Conservation (phyloP, 2,888 invertebrate species). For the Dione vanillae region DNA sequence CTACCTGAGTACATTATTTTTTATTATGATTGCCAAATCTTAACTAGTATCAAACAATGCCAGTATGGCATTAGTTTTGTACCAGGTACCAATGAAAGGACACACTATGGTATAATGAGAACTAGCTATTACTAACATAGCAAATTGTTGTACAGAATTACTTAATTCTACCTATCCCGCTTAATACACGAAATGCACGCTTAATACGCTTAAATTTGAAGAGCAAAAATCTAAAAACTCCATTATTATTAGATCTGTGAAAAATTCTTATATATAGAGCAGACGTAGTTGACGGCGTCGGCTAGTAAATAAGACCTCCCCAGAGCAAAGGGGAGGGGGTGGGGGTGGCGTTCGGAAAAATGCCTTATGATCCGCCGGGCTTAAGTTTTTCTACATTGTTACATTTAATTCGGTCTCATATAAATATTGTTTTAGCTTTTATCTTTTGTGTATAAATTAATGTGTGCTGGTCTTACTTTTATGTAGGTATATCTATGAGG, state of each 20-base stretch:
- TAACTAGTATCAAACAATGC: too few species aligned
- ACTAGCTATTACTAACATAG: too few species aligned
- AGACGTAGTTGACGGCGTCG: slow-evolving; percentile 24
- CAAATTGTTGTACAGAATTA: too few species aligned
- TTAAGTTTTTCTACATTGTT: slow-evolving; percentile 59
- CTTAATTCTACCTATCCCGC: too few species aligned
- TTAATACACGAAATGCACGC: too few species aligned
- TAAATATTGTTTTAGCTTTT: slow-evolving; percentile 39
- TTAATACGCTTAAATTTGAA: too few species aligned
- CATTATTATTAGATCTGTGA: neutral
- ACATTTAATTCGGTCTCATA: slow-evolving; percentile 42
- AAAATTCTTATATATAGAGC: slow-evolving; percentile 27
- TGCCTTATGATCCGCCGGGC: slow-evolving; percentile 77
- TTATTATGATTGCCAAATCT: too few species aligned
- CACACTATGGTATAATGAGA: too few species aligned
- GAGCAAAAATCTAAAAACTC: neutral
- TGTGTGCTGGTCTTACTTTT: neutral
- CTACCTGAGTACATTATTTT: too few species aligned
- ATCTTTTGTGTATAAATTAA: slow-evolving; percentile 1
- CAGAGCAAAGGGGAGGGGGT: slow-evolving; percentile 51
- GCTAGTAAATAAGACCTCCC: slow-evolving; percentile 36
- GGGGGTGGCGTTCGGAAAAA: slow-evolving; percentile 81
- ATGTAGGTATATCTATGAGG: neutral
- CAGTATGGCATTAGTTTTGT: too few species aligned
- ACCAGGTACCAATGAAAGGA: too few species aligned